These are phyloP conservation scores for Tichodroma muraria DNA, from an alignment of 2,113 vertebrate species.

Conservation along the genomic window DNA sequence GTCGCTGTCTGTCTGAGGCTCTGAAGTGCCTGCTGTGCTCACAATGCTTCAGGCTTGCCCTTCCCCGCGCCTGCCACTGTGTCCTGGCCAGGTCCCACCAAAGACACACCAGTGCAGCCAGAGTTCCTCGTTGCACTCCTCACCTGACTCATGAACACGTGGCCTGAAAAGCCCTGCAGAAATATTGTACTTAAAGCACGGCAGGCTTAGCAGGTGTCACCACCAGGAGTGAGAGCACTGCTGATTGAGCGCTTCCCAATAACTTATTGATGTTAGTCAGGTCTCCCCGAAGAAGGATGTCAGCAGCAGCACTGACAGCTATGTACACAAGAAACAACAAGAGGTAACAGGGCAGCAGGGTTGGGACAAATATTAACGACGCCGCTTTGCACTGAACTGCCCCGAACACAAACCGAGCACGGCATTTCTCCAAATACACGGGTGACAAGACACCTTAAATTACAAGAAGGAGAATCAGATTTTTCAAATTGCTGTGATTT, in stretches of 20 bases:
- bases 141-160: background rate
- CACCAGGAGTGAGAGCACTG: constrained; percentile 55
- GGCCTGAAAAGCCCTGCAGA: background rate
- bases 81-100: background rate
- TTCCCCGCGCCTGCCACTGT: background rate
- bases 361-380: constrained; percentile 34
- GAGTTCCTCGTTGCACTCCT: background rate
- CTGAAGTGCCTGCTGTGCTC: background rate
- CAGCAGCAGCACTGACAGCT: constrained; percentile 44
- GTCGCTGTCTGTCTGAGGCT: background rate
- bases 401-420: constrained; percentile 47
- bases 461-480: background rate
- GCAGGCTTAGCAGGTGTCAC: constrained; percentile 45
- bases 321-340: background rate
- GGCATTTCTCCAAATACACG: constrained; percentile 35
- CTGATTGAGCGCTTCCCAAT: constrained; percentile 70
- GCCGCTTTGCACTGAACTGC: constrained; percentile 40
- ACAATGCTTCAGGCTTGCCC: background rate
- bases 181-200: constrained; percentile 43
- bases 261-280: constrained; percentile 67
- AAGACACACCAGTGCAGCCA: background rate
- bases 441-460: background rate
- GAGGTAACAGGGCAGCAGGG: background rate
- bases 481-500: constrained; percentile 52
- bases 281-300: constrained; percentile 52